phyloP scores from a whole-genome alignment of 2,113 vertebrate species.

The Ranitomeya variabilis region DNA sequence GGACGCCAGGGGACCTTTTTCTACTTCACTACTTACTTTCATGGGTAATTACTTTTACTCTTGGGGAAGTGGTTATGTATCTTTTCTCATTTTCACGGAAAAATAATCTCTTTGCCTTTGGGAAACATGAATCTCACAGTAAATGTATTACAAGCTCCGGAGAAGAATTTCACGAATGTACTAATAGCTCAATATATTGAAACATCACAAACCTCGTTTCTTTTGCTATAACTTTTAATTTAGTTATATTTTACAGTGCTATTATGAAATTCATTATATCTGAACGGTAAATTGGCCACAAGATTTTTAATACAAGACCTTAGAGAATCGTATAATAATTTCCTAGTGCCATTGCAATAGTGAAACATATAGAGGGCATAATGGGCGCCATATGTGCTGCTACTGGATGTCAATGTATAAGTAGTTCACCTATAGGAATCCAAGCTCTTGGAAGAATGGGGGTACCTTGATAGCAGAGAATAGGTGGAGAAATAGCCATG shows the following conservation, averaged over 20 bases:
- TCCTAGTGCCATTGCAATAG: too few relatives aligned
- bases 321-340: too few relatives aligned
- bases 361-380: too few relatives aligned
- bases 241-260: neutral
- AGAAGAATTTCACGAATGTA: neutral
- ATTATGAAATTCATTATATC: neutral
- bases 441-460: too few relatives aligned
- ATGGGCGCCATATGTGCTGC: too few relatives aligned
- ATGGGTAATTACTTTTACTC: slow-evolving; percentile 36
- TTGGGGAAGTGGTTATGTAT: neutral
- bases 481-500: too few relatives aligned
- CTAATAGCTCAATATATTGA: neutral
- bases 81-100: slow-evolving; percentile 5
- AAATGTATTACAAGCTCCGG: neutral
- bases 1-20: neutral
- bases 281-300: neutral
- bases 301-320: neutral
- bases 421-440: too few relatives aligned
- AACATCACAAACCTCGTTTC: neutral
- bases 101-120: slow-evolving; percentile 4
- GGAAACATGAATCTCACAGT: neutral
- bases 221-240: neutral
- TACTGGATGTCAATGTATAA: too few relatives aligned
- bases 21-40: slow-evolving; percentile 26
- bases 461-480: too few relatives aligned